Base-by-base conservation (phyloP, 2,797 vertebrate species). In the Enteromius thamalakanensis region DNA sequence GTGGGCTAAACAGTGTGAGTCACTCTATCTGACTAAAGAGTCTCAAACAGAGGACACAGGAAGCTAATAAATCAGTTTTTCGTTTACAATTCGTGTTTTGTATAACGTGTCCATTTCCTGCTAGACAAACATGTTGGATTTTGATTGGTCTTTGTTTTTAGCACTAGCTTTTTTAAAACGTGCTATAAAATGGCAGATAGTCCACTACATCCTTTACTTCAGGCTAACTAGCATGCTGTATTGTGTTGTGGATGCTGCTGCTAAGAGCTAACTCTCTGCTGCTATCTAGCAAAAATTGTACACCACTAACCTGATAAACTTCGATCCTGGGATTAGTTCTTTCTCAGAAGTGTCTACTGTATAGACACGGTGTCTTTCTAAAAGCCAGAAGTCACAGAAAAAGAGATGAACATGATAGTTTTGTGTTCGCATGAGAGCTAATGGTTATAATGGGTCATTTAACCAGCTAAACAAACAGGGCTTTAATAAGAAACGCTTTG, bases 1-100 rank as follows among this genome's bases (percentile, higher is more conserved):
- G 76, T 64, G 60, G 74, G 80, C 19, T 62, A 76, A 84, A 45
- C 19, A 4, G 10, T 68, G 75, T 84, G 82, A 84, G 77, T 78
- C 82, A 51, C 70, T 58, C 69, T 34, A 40, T 75, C 49, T 82
- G 72, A 82, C 49, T 67, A 71, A 76, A 72, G 45, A 40, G 58
- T 40, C 21, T 79, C 62, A 67, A 67, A 79, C 40, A 65, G 77
- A 37, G 64, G 64, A 79, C 45, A 51, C 0, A 45, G 70, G 47
- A 49, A 49, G 76, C 76, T 67, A 67, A 79, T 49, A 79, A 37
- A 78, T 67, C 0, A 19, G 21, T 32, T 78, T 77, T 67, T 65
- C 42, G 26, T 78, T 29, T 77, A 47, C 23, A 76, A 64, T 49
- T 34, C 42, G n/a, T 78, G 17, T 51, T 51, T 37, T 68, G 29